Evolutionary conservation across 2,797 vertebrate genomes (phyloP).

Genomic region (Balearica regulorum): DNA sequence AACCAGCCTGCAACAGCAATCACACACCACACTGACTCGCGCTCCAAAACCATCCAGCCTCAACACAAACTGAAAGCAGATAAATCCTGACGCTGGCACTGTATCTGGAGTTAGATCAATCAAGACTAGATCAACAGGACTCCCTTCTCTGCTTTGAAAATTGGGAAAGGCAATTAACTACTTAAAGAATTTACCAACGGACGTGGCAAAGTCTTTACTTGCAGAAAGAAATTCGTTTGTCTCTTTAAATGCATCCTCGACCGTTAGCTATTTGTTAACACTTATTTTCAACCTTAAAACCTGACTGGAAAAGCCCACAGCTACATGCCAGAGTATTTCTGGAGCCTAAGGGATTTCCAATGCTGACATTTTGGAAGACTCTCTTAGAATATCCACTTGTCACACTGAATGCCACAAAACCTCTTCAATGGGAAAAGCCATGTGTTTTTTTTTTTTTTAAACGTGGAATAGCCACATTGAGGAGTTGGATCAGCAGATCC

Average conservation of each 20-base stretch:
- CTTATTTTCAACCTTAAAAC: neutral
- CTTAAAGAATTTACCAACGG: neutral
- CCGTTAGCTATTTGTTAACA: accelerated
- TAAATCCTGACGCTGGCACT: neutral
- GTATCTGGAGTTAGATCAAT: accelerated
- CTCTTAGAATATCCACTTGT: neutral
- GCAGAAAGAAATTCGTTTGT: neutral
- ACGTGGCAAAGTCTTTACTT: neutral
- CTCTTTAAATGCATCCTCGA: neutral
- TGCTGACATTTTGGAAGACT: neutral
- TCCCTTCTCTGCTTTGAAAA: neutral
- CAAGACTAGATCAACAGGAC: neutral
- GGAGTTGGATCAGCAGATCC: neutral
- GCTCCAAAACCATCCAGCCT: accelerated
- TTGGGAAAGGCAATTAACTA: neutral
- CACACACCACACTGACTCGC: accelerated
- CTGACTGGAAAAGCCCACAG: neutral
- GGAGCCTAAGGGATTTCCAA: neutral
- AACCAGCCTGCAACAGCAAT: conserved; percentile 79
- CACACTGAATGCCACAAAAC: neutral
- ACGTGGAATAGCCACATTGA: neutral
- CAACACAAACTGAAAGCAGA: accelerated
- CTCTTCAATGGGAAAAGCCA: neutral
- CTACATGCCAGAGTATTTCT: neutral
- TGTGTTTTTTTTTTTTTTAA: accelerated